Percentiles rank a stretch among this genome's conserved stretches.
phyloP scores from a whole-genome alignment of 2,797 vertebrate species.

The Cephalopachus bancanus region DNA sequence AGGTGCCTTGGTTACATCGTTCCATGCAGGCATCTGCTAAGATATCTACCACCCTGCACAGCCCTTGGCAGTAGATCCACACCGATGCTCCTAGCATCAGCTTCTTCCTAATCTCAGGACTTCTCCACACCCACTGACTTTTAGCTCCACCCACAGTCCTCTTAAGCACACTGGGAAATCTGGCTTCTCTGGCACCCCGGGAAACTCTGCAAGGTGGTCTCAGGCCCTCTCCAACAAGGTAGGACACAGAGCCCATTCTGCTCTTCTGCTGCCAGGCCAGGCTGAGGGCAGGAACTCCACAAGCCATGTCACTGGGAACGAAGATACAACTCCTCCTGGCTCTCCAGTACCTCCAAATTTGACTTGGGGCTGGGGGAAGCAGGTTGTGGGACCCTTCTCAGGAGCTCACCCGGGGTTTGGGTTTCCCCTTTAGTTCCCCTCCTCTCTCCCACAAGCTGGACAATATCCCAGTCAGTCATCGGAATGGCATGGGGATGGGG shows the following conservation, averaged over 20 bases:
- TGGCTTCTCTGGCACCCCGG: neutral
- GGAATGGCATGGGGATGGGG: no score
- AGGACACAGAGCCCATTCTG: neutral
- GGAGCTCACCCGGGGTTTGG: fast-evolving
- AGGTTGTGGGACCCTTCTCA: neutral
- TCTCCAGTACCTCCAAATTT: neutral
- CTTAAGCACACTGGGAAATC: neutral
- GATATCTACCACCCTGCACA: neutral
- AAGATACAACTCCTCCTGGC: neutral
- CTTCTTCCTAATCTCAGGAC: neutral
- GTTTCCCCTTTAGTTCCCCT: neutral
- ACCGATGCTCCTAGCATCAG: neutral
- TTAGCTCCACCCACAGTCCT: neutral
- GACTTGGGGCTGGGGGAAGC: neutral
- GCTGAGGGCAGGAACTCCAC: neutral
- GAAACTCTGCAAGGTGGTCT: neutral
- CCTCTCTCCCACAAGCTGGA: neutral
- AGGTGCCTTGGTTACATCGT: neutral
- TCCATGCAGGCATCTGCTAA: neutral
- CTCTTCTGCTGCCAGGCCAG: neutral
- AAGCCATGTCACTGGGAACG: neutral
- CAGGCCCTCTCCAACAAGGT: neutral
- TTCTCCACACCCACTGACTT: neutral
- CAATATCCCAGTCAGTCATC: neutral
- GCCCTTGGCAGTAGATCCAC: neutral